phyloP scores from a whole-genome alignment of 2,888 invertebrate species.

The Tipula lateralis region DNA sequence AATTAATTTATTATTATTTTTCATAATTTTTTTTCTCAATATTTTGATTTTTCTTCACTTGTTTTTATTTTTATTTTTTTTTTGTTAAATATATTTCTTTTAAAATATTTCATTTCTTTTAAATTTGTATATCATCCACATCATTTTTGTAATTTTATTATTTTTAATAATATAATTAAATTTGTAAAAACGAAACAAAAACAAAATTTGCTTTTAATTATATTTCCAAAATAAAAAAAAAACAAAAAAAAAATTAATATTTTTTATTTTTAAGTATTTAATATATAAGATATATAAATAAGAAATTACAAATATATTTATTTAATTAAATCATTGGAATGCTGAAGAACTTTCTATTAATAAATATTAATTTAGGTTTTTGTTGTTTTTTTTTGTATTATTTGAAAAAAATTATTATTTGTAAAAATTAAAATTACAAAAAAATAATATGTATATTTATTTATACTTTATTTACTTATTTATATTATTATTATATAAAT shows the following conservation, averaged over 20 bases:
- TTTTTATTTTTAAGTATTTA: neutral
- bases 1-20: slow-evolving; percentile 24
- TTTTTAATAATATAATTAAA: slow-evolving; percentile 8
- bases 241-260: neutral
- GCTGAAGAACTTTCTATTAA: slow-evolving; percentile 11
- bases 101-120: slow-evolving; percentile 11
- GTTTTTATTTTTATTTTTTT: neutral
- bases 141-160: slow-evolving; percentile 21
- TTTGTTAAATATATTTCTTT: slow-evolving; percentile 2
- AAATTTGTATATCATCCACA: slow-evolving; percentile 19
- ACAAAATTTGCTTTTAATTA: neutral
- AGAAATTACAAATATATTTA: neutral
- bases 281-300: neutral
- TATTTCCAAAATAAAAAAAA: neutral
- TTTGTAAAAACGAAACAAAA: neutral
- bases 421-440: slow-evolving; percentile 11
- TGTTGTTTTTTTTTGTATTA: neutral
- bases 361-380: neutral
- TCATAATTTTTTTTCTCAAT: slow-evolving; percentile 14
- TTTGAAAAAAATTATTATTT: neutral
- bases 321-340: neutral
- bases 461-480: neutral
- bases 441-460: slow-evolving; percentile 3
- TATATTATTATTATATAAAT: neutral
- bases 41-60: slow-evolving; percentile 20